phyloP scores from a whole-genome alignment of 2,113 vertebrate species.

The Festucalex cinctus region DNA sequence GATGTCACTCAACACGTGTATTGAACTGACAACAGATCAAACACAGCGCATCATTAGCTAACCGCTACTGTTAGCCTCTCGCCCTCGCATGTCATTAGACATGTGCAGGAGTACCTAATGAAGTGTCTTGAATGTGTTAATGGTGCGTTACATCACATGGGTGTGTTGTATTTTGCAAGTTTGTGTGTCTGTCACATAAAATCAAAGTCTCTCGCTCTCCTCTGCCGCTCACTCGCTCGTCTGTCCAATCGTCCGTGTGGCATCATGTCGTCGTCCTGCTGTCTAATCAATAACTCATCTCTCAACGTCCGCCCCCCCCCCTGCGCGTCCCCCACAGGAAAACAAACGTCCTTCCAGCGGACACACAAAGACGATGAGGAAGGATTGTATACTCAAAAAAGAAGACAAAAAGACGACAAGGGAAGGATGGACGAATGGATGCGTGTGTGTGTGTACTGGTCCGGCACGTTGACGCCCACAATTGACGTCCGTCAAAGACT shows the following conservation, averaged over 20 bases:
- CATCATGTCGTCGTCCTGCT: slow-evolving; percentile 54
- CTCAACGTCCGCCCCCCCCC: slow-evolving; percentile 63
- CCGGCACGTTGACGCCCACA: slow-evolving; percentile 24
- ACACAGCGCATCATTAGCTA: background rate
- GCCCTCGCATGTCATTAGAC: background rate
- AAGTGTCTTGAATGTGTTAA: background rate
- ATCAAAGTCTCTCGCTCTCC: slow-evolving; percentile 22
- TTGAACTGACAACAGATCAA: no score
- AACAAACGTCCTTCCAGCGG: slow-evolving; percentile 74
- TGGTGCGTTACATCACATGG: background rate
- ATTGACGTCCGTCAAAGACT: slow-evolving; percentile 48
- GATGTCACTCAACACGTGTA: background rate
- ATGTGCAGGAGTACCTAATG: background rate
- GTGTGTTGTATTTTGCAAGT: background rate
- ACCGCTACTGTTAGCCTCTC: background rate
- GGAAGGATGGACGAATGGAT: slow-evolving; percentile 63
- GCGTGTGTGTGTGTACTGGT: slow-evolving; percentile 1
- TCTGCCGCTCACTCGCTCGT: slow-evolving; percentile 20
- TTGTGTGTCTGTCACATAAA: background rate
- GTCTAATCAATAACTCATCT: slow-evolving; percentile 78
- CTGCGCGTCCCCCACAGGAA: slow-evolving; percentile 57
- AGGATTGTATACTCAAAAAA: slow-evolving; percentile 43
- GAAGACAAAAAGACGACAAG: slow-evolving; percentile 38
- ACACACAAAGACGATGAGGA: slow-evolving; percentile 60
- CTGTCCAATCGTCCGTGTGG: slow-evolving; percentile 28